Conservation (phyloP, 2,797 vertebrate species). For the Carcharodon carcharias region DNA sequence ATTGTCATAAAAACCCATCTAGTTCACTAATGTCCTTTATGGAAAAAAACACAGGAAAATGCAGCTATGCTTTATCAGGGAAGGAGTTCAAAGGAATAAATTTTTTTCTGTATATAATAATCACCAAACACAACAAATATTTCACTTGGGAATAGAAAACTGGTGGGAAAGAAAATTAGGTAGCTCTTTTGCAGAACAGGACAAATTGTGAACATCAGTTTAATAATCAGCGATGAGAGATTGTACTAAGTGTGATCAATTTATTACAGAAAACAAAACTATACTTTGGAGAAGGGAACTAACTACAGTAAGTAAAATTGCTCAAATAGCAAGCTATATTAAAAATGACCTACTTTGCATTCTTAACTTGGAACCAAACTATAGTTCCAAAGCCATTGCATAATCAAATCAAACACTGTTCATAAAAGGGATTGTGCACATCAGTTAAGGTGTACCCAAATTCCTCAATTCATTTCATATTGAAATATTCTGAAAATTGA, state of each 20-base stretch:
- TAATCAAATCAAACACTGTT: neutral
- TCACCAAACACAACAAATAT: no score
- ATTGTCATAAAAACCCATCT: no score
- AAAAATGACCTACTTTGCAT: neutral
- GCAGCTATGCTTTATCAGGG: neutral
- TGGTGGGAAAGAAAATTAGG: neutral
- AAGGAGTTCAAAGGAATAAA: neutral
- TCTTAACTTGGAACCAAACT: neutral
- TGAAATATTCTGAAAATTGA: neutral
- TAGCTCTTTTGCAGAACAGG: neutral
- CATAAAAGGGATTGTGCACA: neutral
- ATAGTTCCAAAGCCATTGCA: neutral
- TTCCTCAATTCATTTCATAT: neutral
- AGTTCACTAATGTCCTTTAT: neutral
- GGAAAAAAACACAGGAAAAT: neutral
- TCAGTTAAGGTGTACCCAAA: neutral
- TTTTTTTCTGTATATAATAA: no score
- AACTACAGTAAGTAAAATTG: neutral
- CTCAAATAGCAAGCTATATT: neutral
- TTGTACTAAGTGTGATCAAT: neutral
- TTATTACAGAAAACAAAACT: neutral
- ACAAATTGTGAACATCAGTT: neutral
- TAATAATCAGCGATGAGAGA: neutral
- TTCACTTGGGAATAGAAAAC: neutral
- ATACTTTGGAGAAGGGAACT: neutral